Evolutionary conservation across 1,140 invertebrate genomes (phyloP).

Genomic region (Trichonephila clavata): DNA sequence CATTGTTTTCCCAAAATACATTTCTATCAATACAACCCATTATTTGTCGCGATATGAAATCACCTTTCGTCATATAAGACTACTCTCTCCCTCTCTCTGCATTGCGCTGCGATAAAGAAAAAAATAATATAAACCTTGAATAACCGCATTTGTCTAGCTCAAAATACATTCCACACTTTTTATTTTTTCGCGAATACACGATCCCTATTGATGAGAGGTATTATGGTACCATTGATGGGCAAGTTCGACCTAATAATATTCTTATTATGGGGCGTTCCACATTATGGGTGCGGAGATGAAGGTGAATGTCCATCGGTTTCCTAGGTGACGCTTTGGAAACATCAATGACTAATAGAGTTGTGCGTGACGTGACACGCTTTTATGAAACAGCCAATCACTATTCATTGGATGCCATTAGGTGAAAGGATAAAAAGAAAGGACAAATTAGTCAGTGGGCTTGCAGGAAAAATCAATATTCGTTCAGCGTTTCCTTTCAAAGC

Average conservation of each 20-base stretch:
- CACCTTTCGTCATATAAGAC: too few relatives aligned
- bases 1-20: too few relatives aligned
- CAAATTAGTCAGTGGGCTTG: not conserved
- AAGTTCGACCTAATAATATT: slow-evolving; percentile 2
- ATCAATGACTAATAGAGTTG: slow-evolving; percentile 65
- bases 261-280: slow-evolving; percentile 1
- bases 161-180: too few relatives aligned
- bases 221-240: not conserved
- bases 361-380: slow-evolving; percentile 53
- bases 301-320: slow-evolving; percentile 64
- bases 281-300: slow-evolving; percentile 5
- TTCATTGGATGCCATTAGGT: slow-evolving; percentile 34
- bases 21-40: too few relatives aligned
- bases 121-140: too few relatives aligned
- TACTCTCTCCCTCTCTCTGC: too few relatives aligned
- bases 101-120: too few relatives aligned
- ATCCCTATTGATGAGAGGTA: not conserved
- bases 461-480: not conserved
- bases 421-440: not conserved
- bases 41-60: too few relatives aligned
- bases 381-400: slow-evolving; percentile 45
- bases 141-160: too few relatives aligned
- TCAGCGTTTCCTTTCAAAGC: not conserved
- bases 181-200: not conserved
- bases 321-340: slow-evolving; percentile 44